Conservation (phyloP, 2,888 invertebrate species). For the Pristionchus fissidentatus region DNA sequence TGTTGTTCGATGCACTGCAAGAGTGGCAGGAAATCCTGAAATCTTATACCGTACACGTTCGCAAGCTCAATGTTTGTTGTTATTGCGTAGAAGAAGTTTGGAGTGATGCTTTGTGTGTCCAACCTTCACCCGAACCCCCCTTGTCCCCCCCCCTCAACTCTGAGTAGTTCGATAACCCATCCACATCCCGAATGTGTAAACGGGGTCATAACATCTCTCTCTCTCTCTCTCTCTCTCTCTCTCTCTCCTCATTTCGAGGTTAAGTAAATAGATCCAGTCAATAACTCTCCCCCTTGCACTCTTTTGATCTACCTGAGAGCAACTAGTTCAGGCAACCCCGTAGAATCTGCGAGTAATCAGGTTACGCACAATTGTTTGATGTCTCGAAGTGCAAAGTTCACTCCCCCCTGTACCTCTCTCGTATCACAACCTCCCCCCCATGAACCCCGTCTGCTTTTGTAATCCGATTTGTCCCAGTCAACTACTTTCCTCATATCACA, state of each 20-base stretch:
- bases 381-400: conserved; percentile 21
- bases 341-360: conserved; percentile 36
- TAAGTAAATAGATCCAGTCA: not conserved
- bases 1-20: too few species aligned
- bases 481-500: not conserved
- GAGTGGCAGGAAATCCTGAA: too few species aligned
- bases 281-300: not conserved
- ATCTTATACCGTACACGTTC: too few species aligned
- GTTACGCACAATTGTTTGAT: conserved; percentile 7
- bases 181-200: not conserved
- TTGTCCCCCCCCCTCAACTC: too few species aligned
- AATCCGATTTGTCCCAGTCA: conserved; percentile 3
- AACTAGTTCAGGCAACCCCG: conserved; percentile 14
- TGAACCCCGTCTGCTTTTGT: conserved; percentile 7
- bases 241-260: too few species aligned
- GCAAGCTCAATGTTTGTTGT: not conserved
- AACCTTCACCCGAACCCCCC: too few species aligned
- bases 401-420: not conserved
- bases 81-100: not conserved
- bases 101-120: conserved; percentile 15
- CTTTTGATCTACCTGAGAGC: too few species aligned
- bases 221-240: too few species aligned
- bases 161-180: not conserved
- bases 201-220: conserved; percentile 22
- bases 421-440: too few species aligned